Base-by-base conservation (phyloP, 1,140 invertebrate genomes). In the Pseudomyrmex concolor region DNA sequence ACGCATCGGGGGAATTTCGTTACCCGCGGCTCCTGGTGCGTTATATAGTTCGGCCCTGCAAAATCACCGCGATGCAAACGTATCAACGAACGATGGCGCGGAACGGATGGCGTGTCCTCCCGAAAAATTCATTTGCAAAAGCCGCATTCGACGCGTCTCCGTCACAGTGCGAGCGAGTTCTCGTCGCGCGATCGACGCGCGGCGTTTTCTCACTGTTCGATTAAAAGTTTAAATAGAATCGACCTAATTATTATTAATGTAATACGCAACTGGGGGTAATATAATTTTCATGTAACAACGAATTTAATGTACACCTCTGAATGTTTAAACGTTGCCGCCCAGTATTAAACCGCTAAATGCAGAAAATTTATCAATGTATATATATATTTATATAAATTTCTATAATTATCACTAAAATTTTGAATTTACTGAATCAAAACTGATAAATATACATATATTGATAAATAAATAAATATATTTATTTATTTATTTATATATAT, bases 41-140 rank as follows among this genome's bases (percentile, higher is more conserved):
- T 87, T 83, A 80, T 80, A 80, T 71, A 80, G 76, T 22, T 71
- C 66, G 76, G 76, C 76, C 76, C 76, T 80, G 76, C 66, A 55
- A 80, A 71, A 71, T 80, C 76, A 80, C 66, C 76, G 76, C 76
- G 76, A 71, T 80, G 66, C 76, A 59, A 71, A 80, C 76, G 76
- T 80, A 80, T 80, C 76, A 80, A 80, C 76, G 34, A 34, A 34
- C 34, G 34, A 34, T 34, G 34, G 34, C 34, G 76, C 62, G 71
- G 62, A 83, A 83, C 81, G 71, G 71, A 50, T 50, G 66, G 66
- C 54, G 76, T 80, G 76, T 55, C 76, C n/a, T n/a, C 76, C 76
- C 66, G 83, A 87, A 87, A 87, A 87, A 87, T 87, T 80, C 72
- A 87, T 87, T 87, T 78, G 73, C 76, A 70, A 80, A 80, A 80